Conservation (phyloP, 1,140 invertebrate genomes). For the Drosophila neocordata region DNA sequence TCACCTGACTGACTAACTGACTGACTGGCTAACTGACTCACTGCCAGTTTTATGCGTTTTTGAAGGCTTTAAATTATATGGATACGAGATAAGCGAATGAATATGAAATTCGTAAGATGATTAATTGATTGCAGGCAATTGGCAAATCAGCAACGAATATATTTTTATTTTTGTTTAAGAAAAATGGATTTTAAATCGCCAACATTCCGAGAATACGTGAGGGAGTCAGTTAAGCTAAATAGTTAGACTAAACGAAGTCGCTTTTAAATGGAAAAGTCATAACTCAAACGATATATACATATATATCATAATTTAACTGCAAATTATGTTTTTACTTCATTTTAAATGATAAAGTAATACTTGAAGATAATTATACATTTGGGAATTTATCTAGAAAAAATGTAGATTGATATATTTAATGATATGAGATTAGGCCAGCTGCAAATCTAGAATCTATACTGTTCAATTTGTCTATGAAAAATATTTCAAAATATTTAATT, state of each 20-base stretch:
- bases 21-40: conserved; percentile 6
- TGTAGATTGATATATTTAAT: too few relatives aligned
- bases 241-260: too few relatives aligned
- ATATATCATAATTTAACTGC: not conserved
- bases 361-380: too few relatives aligned
- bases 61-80: conserved; percentile 58
- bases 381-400: too few relatives aligned
- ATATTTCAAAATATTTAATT: too few relatives aligned
- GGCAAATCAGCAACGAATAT: conserved; percentile 36
- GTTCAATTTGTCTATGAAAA: too few relatives aligned
- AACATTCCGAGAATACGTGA: too few relatives aligned
- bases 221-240: too few relatives aligned
- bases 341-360: not conserved
- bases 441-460: too few relatives aligned
- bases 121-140: conserved; percentile 55
- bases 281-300: not conserved
- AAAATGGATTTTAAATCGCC: not conserved
- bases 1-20: conserved; percentile 19
- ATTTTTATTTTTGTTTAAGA: not conserved
- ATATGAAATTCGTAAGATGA: conserved; percentile 28
- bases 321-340: not conserved
- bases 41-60: conserved; percentile 38
- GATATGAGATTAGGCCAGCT: too few relatives aligned
- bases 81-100: conserved; percentile 25
- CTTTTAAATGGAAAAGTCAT: not conserved